These are phyloP conservation scores for Perizoma affinitatum DNA, from an alignment of 2,888 invertebrate species.

Conservation along the genomic window DNA sequence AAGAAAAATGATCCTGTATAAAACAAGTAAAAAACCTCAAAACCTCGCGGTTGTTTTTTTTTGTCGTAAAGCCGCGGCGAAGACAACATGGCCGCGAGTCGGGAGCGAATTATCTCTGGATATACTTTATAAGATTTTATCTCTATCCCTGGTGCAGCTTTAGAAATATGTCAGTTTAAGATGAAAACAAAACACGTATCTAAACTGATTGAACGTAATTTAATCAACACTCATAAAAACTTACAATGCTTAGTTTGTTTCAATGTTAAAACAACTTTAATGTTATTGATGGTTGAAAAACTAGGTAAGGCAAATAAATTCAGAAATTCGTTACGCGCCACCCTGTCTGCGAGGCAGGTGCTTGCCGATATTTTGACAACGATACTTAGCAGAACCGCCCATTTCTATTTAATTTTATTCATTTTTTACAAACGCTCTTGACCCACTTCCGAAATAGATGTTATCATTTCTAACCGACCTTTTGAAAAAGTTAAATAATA, in stretches of 20 bases:
- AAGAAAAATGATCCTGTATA: slow-evolving; percentile 84
- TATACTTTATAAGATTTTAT: slow-evolving; percentile 66
- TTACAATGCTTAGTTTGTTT: not conserved
- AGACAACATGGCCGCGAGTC: slow-evolving; percentile 78
- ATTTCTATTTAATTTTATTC: slow-evolving; percentile 63
- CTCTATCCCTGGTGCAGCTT: slow-evolving; percentile 45
- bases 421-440: slow-evolving; percentile 68
- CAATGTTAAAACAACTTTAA: not conserved
- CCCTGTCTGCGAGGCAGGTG: slow-evolving; percentile 77
- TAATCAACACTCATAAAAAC: slow-evolving; percentile 4
- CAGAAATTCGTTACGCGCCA: slow-evolving; percentile 71
- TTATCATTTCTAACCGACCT: slow-evolving; percentile 55
- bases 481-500: slow-evolving; percentile 20
- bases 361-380: slow-evolving; percentile 80
- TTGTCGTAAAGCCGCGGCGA: slow-evolving; percentile 65
- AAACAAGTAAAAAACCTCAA: slow-evolving; percentile 77
- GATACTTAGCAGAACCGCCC: slow-evolving; percentile 80
- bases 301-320: slow-evolving; percentile 22
- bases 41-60: slow-evolving; percentile 80
- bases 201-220: slow-evolving; percentile 6
- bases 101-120: slow-evolving; percentile 75
- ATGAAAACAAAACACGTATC: slow-evolving; percentile 25
- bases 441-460: slow-evolving; percentile 70
- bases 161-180: slow-evolving; percentile 46
- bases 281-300: slow-evolving; percentile 11